Conservation (phyloP, 2,113 vertebrate species). For the Hippotragus niger region DNA sequence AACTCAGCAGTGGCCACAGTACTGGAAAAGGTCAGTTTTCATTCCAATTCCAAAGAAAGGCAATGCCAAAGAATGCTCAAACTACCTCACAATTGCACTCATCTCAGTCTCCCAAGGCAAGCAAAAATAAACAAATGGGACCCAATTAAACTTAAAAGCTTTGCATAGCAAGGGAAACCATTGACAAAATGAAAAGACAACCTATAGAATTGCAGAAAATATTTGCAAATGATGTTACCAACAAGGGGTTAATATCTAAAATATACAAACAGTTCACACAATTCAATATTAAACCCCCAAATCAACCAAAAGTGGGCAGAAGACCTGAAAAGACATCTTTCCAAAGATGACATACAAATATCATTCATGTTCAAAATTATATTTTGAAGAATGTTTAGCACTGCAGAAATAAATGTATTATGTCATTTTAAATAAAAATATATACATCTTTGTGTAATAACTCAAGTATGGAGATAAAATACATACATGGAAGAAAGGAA, state of each 20-base stretch:
- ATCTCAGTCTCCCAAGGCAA: neutral
- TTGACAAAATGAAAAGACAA: neutral
- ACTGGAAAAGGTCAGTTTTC: too few relatives aligned
- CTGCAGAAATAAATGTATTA: neutral
- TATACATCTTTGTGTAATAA: neutral
- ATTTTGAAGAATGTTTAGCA: conserved; percentile 10
- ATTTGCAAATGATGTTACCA: neutral
- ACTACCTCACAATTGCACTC: too few relatives aligned
- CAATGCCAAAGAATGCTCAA: too few relatives aligned
- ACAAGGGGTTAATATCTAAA: neutral
- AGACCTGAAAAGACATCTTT: neutral
- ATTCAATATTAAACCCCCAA: neutral
- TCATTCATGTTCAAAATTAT: neutral
- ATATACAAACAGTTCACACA: neutral
- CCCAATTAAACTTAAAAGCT: neutral
- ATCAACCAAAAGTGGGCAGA: neutral
- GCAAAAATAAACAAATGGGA: neutral
- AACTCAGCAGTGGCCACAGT: too few relatives aligned
- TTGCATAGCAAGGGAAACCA: neutral
- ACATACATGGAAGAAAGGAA: neutral
- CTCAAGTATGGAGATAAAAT: neutral
- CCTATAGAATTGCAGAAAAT: neutral
- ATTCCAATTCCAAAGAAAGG: too few relatives aligned
- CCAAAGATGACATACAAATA: neutral
- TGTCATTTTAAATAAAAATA: neutral